Conservation (phyloP, 2,113 vertebrate species). For the Lynx canadensis region DNA sequence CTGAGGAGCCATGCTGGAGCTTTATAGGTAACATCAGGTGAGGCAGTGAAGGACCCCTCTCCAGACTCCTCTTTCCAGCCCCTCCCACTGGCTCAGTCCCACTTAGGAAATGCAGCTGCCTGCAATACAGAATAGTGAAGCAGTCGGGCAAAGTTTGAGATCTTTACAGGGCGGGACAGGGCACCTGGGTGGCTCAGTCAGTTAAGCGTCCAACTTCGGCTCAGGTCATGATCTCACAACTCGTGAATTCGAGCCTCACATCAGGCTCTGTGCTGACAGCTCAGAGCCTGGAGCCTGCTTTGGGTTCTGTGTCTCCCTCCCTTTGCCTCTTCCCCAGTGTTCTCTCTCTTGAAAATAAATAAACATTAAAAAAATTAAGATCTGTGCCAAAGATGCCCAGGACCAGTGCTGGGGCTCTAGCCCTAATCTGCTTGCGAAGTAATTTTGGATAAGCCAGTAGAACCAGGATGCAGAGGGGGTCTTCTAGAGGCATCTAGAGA, state of each 20-base stretch:
- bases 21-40: background rate
- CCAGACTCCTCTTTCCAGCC: background rate
- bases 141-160: too few relatives aligned
- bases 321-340: too few relatives aligned
- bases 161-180: background rate
- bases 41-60: background rate
- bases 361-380: too few relatives aligned
- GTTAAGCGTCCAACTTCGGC: too few relatives aligned
- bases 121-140: background rate
- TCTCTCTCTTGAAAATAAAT: too few relatives aligned
- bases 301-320: too few relatives aligned
- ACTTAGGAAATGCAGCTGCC: background rate
- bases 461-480: background rate
- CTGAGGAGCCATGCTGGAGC: background rate
- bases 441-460: background rate
- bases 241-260: too few relatives aligned
- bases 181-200: too few relatives aligned
- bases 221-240: too few relatives aligned
- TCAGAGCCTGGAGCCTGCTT: too few relatives aligned
- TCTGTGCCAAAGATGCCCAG: background rate
- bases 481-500: background rate
- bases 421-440: background rate
- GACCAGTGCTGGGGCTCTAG: background rate
- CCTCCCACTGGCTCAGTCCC: background rate
- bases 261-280: too few relatives aligned